phyloP scores from a whole-genome alignment of 2,888 invertebrate species.

The Reticulitermes lucifugus region DNA sequence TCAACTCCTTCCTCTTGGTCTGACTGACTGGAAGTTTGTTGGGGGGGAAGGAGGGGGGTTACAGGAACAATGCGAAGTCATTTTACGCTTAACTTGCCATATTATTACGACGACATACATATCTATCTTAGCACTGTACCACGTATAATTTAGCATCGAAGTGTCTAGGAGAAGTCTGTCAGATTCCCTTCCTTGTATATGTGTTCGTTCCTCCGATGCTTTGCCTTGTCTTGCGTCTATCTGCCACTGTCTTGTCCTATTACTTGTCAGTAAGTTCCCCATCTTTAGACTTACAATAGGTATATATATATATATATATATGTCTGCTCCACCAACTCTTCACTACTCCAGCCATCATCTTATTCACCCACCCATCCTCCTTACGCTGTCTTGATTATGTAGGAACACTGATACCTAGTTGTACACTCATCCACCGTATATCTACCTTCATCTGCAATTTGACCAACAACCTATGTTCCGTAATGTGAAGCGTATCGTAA shows the following conservation, averaged over 20 bases:
- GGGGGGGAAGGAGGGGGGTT: conserved; percentile 12
- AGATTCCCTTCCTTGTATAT: conserved; percentile 13
- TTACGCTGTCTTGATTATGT: conserved; percentile 16
- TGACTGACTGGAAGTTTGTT: conserved; percentile 39
- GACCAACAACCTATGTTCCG: background rate
- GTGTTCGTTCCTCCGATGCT: background rate
- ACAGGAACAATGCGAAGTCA: conserved; percentile 48
- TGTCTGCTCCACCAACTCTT: background rate
- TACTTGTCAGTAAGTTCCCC: conserved; percentile 42
- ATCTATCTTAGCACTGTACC: conserved; percentile 29
- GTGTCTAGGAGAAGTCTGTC: conserved; percentile 33
- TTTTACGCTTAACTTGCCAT: conserved; percentile 47
- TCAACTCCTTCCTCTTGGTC: conserved; percentile 27
- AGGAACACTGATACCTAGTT: background rate
- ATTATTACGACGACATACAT: conserved; percentile 43
- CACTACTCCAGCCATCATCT: conserved; percentile 25
- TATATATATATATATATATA: background rate
- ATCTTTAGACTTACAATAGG: conserved; percentile 31
- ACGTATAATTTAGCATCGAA: conserved; percentile 44
- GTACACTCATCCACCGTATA: background rate
- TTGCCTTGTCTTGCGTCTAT: conserved; percentile 16
- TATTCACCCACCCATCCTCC: background rate
- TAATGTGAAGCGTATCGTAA: too few relatives aligned
- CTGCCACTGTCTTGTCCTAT: conserved; percentile 33
- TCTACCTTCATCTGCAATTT: conserved; percentile 1